phyloP scores from a whole-genome alignment of 2,113 vertebrate species.

The Erythrolamprus reginae region DNA sequence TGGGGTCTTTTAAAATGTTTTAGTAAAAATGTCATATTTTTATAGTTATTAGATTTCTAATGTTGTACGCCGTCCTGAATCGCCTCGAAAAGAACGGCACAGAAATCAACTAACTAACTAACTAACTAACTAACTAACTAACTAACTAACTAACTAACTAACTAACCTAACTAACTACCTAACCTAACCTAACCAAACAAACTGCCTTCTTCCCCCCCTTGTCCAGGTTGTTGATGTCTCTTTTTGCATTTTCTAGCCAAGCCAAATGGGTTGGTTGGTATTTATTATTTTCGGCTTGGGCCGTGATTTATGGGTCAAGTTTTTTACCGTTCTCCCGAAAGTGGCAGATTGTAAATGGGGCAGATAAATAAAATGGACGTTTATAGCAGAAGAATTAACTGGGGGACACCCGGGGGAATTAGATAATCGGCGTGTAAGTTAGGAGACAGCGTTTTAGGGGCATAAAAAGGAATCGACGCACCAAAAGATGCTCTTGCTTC shows the following conservation, averaged over 20 bases:
- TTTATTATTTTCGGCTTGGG: not conserved
- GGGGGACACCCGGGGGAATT: not conserved
- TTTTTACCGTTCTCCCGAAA: not conserved
- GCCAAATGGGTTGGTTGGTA: not conserved
- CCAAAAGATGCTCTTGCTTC: not conserved
- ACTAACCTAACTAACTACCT: no score
- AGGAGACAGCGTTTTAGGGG: not conserved
- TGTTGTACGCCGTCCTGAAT: no score
- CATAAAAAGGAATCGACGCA: not conserved
- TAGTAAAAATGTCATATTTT: no score
- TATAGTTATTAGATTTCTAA: no score
- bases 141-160: no score
- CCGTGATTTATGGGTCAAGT: not conserved
- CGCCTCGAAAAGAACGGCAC: no score
- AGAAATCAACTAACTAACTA: no score
- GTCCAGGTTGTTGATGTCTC: not conserved
- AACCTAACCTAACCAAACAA: no score
- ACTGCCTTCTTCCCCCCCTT: no score
- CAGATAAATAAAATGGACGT: not conserved
- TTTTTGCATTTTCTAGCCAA: not conserved
- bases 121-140: no score
- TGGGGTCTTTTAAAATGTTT: no score
- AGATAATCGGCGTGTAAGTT: not conserved
- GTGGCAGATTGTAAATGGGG: not conserved
- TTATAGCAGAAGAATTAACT: not conserved